Base-by-base conservation (phyloP, 1,140 invertebrate genomes). In the Campoletis sonorensis region DNA sequence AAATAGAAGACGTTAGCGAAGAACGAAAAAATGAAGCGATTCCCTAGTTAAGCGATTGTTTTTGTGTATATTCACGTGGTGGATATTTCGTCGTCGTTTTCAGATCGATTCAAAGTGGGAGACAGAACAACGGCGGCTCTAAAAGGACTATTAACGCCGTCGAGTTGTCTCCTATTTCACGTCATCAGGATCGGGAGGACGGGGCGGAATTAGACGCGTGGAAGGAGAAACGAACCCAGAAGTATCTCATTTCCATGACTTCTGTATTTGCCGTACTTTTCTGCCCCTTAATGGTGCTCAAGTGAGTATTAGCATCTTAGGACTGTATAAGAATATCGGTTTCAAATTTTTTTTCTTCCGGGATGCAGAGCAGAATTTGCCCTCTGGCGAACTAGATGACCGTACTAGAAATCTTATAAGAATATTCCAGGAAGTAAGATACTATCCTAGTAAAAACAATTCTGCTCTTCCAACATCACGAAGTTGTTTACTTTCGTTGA, bases 231-330 rank as follows among this genome's bases (percentile, higher is more conserved):
- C 91, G 94, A 26, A 95, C 93, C 2, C 95, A 96, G 84, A 93
- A 94, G 67, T 95, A 95, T 86, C 91, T 96, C 11, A 93, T 94
- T 11, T 90, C 93, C 67, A 96, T 96, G 93, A 94, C 95, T 4
- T 93, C 93, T 13, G 86, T 94, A 16, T 95, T 95, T 84, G 95
- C 94, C 27, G 92, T 95, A 54, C 95, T 94, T 82, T 89, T 96
- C 79, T 94, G 94, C 84, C 95, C 95, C 0, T 86, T 96, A 51
- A 95, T 95, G 92, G 92, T 96, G 45, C 90, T 96, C 3, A 92
- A 94, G 84, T 92, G 91, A 83, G 91, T 82, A 30, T 54, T 54
- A n/a, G 5, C 13, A 45, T 45, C 11, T n/a, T n/a, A n/a, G n/a
- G n/a, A n/a, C n/a, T n/a, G n/a, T n/a, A n/a, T n/a, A n/a, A n/a